These are phyloP conservation scores for Lemur catta DNA, from an alignment of 2,797 vertebrate genomes.

Conservation along the genomic window DNA sequence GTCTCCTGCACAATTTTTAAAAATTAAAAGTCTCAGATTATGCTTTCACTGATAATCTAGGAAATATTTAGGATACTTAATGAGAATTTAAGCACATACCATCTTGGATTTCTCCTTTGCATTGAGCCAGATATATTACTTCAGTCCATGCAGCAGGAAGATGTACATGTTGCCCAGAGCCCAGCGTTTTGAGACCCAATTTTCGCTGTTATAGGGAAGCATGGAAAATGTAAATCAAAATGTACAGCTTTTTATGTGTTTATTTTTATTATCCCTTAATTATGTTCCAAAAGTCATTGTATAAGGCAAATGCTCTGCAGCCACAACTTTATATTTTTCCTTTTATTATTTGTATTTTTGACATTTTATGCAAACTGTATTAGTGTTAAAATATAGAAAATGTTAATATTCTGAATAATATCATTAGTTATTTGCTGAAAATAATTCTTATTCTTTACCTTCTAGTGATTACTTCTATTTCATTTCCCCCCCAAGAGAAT, in stretches of 20 bases:
- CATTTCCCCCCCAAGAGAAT: background rate
- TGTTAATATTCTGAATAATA: background rate
- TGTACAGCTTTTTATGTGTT: background rate
- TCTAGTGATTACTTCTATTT: background rate
- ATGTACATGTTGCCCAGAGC: constrained; percentile 73
- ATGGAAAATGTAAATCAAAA: constrained; percentile 56
- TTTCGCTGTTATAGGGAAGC: constrained; percentile 73
- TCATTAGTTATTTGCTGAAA: background rate
- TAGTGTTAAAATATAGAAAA: background rate
- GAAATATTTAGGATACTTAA: constrained; percentile 17
- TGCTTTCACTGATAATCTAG: constrained; percentile 38
- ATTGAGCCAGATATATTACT: constrained; percentile 82
- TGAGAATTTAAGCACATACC: constrained; percentile 76
- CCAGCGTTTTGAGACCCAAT: constrained; percentile 71
- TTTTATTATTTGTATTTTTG: background rate
- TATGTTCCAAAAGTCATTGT: constrained; percentile 11
- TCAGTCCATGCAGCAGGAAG: constrained; percentile 81
- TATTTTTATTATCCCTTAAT: background rate
- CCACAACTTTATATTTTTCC: background rate
- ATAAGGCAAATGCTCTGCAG: background rate
- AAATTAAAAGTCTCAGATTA: constrained; percentile 54
- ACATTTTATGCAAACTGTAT: background rate
- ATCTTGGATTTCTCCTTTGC: constrained; percentile 83
- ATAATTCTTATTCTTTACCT: background rate
- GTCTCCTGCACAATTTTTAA: constrained; percentile 47